Evolutionary conservation across 2,797 vertebrate genomes (phyloP).

Genomic region (Staurois parvus): DNA sequence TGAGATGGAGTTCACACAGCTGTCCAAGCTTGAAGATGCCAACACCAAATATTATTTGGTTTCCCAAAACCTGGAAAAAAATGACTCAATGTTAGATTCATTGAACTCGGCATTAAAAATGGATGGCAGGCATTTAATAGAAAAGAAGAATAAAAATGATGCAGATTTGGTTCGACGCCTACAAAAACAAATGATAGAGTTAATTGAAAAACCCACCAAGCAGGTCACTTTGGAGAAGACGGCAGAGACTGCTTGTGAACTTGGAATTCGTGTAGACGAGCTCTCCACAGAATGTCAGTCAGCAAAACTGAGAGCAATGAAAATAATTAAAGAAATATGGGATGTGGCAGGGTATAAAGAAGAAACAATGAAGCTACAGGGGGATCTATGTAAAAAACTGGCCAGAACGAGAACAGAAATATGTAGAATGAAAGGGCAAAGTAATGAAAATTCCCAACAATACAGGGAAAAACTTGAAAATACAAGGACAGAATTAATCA

Average conservation of each 20-base stretch:
- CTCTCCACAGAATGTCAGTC: slow-evolving; percentile 72
- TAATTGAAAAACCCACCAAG: slow-evolving; percentile 66
- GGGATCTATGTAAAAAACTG: slow-evolving; percentile 72
- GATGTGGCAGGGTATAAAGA: slow-evolving; percentile 66
- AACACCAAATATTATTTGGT: slow-evolving; percentile 67
- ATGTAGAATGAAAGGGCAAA: slow-evolving; percentile 68
- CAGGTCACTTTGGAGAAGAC: slow-evolving; percentile 75
- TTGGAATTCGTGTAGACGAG: slow-evolving; percentile 78
- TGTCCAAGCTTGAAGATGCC: slow-evolving; percentile 57
- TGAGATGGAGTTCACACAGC: slow-evolving; percentile 72
- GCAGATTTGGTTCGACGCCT: slow-evolving; percentile 62
- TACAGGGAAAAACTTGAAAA: slow-evolving; percentile 69
- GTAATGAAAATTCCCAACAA: slow-evolving; percentile 59
- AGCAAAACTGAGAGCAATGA: slow-evolving; percentile 69
- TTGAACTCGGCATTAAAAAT: slow-evolving; percentile 68
- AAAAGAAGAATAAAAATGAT: slow-evolving; percentile 64
- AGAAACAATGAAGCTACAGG: slow-evolving; percentile 79
- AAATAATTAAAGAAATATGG: slow-evolving; percentile 69
- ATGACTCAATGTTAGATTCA: slow-evolving; percentile 76
- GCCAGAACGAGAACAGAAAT: slow-evolving; percentile 76
- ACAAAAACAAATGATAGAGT: slow-evolving; percentile 31
- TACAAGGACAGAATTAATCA: slow-evolving; percentile 69
- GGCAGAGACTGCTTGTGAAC: slow-evolving; percentile 68
- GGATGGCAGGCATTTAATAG: slow-evolving; percentile 63
- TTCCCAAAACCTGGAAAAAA: slow-evolving; percentile 68